Evolutionary conservation across 2,888 invertebrate genomes (phyloP).

Genomic region (Leptopilina myrica): DNA sequence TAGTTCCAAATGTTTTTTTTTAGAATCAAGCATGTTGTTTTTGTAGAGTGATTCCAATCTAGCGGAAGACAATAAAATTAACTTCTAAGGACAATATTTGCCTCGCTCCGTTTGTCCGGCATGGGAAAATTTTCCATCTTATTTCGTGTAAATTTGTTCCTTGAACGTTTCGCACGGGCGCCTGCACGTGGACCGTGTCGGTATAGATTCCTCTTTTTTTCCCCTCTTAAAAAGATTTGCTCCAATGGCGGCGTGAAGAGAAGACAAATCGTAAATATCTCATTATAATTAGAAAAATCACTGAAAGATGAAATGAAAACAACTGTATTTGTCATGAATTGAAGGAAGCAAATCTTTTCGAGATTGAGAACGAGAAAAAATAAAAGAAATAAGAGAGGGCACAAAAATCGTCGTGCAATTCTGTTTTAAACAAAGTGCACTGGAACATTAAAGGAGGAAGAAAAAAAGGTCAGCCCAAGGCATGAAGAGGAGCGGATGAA

Average conservation of each 20-base stretch:
- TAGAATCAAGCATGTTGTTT: too few species aligned
- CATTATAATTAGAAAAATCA: neutral
- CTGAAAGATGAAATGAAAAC: constrained; percentile 12
- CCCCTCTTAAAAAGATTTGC: neutral
- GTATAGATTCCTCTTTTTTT: neutral
- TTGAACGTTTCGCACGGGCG: constrained; percentile 3
- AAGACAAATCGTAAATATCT: neutral
- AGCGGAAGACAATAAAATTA: too few species aligned
- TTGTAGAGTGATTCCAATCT: too few species aligned
- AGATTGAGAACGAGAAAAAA: neutral
- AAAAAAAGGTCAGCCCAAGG: neutral
- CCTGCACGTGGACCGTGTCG: neutral
- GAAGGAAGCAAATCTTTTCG: too few species aligned
- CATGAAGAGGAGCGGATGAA: constrained; percentile 50
- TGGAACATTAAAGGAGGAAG: constrained; percentile 1
- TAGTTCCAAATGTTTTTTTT: too few species aligned
- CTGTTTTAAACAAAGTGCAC: constrained; percentile 9
- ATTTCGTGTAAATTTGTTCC: neutral
- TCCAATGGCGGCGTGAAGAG: neutral
- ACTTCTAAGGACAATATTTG: neutral
- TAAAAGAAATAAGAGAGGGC: neutral
- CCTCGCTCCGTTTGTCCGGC: constrained; percentile 10
- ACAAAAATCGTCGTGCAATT: neutral
- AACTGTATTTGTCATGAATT: neutral
- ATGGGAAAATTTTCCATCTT: constrained; percentile 3